Evolutionary conservation across 2,888 invertebrate genomes (phyloP), one percentile per base, ranked within the genome.

Genomic region (Aricia artaxerxes): DNA sequence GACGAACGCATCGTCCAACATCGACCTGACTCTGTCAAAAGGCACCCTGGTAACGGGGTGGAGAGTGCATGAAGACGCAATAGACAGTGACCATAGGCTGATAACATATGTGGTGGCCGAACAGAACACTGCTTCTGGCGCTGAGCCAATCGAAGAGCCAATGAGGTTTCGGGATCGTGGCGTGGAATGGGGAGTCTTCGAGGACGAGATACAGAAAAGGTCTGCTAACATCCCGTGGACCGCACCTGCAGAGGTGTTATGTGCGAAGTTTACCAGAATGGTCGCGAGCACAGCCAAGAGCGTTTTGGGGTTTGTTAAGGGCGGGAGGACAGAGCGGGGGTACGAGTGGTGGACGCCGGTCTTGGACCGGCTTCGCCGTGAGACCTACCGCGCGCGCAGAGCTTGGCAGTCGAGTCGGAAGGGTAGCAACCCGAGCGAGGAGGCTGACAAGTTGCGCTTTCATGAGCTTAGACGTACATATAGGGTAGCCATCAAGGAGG

Each of bases 11-110:
- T 77, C 80, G 40, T 84, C 85, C 0, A 86, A 85, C 61, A 81
- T 86, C 0, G 85, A 86, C 80, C 4, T 86, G 0, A 86, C 85
- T 0, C 5, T 86, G 0, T 11, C 83, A 0, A 44, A 85, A 0
- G 80, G 83, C 0, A 53, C 80, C 0, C 2, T 4, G 0, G 78
- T 83, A 0, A 0, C 5, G 0, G 77, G 81, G 0, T 85, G 86
- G 85, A n/a, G 0, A 4, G 84, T 82, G 35, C 75, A 69, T 31
- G 78, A 72, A 1, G 40, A 60, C 0, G 57, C 40, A 0, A 80
- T 44, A 9, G 40, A 24, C 57, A 80, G 81, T 64, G 79, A 4
- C 61, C 80, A 9, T 53, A 61, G 83, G 83, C 60, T 61, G 60
- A 24, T 61, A 0, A 61, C 24, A 24, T 57, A 57, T 1, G 53